Conservation (phyloP, 2,113 vertebrate genomes). For the Pelodiscus sinensis region DNA sequence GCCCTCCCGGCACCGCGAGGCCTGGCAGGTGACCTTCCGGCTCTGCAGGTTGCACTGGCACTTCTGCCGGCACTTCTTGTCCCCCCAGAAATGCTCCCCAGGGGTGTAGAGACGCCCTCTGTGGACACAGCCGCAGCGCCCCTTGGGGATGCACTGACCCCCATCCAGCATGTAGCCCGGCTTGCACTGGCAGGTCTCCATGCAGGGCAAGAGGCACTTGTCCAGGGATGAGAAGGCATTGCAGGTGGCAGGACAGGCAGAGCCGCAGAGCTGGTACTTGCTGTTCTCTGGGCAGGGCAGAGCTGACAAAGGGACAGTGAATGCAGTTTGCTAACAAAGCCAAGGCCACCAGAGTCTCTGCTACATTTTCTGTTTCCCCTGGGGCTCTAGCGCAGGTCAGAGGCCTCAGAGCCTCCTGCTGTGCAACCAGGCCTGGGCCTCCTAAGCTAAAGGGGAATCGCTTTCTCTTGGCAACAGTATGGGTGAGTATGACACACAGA, state of each 20-base stretch:
- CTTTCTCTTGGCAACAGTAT: not conserved
- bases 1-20: constrained; percentile 49
- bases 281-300: constrained; percentile 73
- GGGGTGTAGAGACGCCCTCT: constrained; percentile 73
- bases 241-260: constrained; percentile 72
- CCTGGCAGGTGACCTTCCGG: constrained; percentile 60
- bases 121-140: constrained; percentile 73
- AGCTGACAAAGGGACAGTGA: constrained; percentile 70
- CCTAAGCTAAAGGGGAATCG: not conserved
- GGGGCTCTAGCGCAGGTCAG: not conserved
- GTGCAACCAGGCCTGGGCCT: not conserved
- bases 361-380: constrained; percentile 69
- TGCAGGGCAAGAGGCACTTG: constrained; percentile 50
- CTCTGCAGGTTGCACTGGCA: constrained; percentile 64
- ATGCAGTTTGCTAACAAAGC: constrained; percentile 58
- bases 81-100: constrained; percentile 72
- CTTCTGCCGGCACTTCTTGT: constrained; percentile 57
- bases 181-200: constrained; percentile 75
- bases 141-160: constrained; percentile 53
- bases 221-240: constrained; percentile 44
- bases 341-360: constrained; percentile 62
- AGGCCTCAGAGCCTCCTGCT: not conserved
- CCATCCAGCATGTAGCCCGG: constrained; percentile 68
- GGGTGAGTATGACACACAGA: not conserved
- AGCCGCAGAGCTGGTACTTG: constrained; percentile 73